Conservation (phyloP, 2,113 vertebrate genomes). For the Phylloscopus trochiloides region DNA sequence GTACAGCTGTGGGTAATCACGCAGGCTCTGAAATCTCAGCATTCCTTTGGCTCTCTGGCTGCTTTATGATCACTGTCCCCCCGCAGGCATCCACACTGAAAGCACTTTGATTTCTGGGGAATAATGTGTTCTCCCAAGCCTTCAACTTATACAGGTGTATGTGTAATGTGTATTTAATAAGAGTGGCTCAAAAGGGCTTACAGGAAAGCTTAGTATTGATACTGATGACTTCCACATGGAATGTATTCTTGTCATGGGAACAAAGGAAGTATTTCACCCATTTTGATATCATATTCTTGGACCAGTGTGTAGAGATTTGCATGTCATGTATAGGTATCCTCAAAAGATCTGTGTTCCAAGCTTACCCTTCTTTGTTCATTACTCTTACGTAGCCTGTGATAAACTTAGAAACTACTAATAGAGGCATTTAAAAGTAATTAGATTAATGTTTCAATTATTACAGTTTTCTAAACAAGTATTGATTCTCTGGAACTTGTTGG, state of each 20-base stretch:
- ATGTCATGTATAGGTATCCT: not conserved
- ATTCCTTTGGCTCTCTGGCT: conserved; percentile 50
- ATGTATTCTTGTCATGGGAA: not conserved
- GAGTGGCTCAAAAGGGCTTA: not conserved
- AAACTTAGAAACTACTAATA: not conserved
- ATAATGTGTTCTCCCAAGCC: not conserved
- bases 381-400: not conserved
- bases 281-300: not conserved
- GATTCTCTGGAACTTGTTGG: not conserved
- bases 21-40: conserved; percentile 52
- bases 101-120: conserved; percentile 30
- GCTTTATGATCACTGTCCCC: conserved; percentile 34
- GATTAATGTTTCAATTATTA: not conserved
- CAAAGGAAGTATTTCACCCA: not conserved
- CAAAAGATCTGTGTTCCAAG: not conserved
- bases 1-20: conserved; percentile 61
- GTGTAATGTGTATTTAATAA: conserved; percentile 26
- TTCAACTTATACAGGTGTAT: conserved; percentile 42
- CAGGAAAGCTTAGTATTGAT: not conserved
- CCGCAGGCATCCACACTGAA: not conserved
- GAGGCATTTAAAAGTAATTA: not conserved
- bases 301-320: not conserved
- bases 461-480: not conserved
- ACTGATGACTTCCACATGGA: conserved; percentile 17
- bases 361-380: not conserved